Evolutionary conservation across 2,113 vertebrate genomes (phyloP).

Genomic region (Climacteris rufus): DNA sequence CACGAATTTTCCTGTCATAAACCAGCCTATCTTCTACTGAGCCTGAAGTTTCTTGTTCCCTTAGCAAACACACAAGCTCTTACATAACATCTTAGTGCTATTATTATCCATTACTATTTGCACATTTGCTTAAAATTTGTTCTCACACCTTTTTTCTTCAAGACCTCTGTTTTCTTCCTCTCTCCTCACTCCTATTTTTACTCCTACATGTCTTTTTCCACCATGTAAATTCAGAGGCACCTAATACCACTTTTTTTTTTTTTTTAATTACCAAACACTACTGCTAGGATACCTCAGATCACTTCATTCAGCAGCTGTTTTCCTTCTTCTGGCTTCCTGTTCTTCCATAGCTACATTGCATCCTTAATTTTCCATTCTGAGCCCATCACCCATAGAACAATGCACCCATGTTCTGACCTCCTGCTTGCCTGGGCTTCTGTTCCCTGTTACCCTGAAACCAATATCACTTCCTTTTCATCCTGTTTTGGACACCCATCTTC

Average conservation of each 20-base stretch:
- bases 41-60: background rate
- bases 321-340: background rate
- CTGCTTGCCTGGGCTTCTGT: background rate
- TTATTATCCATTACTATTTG: background rate
- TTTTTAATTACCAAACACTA: rapidly evolving
- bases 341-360: background rate
- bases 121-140: background rate
- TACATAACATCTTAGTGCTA: background rate
- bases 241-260: background rate
- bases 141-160: background rate
- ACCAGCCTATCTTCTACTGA: background rate
- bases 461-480: background rate
- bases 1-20: background rate
- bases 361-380: background rate
- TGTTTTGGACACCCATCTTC: background rate
- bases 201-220: background rate
- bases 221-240: background rate
- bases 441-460: background rate
- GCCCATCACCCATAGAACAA: background rate
- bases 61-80: background rate
- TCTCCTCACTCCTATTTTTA: background rate
- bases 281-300: background rate
- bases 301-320: background rate
- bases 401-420: rapidly evolving
- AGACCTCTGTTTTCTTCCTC: background rate